Base-by-base conservation (phyloP, 2,888 invertebrate genomes). In the Parnassius orleans region DNA sequence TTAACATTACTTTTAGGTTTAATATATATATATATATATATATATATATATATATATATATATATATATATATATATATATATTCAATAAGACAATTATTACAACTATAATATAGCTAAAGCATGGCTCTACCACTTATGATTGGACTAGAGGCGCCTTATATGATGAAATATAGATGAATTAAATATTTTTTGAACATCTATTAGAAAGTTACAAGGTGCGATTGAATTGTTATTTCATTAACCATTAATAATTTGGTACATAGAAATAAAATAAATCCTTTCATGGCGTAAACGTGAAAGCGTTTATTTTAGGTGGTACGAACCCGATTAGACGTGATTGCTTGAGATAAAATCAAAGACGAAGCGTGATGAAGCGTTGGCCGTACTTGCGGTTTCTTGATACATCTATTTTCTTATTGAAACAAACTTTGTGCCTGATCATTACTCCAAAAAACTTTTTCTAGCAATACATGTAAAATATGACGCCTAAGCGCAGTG, bases 401-500 rank as follows among this genome's bases (percentile, higher is more conserved):
- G 68, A 71, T 75, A 71, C 72, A 79, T 73, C 77, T 78, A 81
- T 84, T 83, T 48, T 80, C 80, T 80, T 81, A 84, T 82, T 76
- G 79, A 75, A 78, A 80, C 80, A 78, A 76, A 75, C 70, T 73
- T 69, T 72, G 68, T 14, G 56, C 53, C 50, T 57, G 63, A 62
- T 60, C 62, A 64, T 67, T 59, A 64, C 63, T 54, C 46, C 19
- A 19, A 42, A 44, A 53, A n/a, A 46, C 5, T 11, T 46, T 12
- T n/a, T 47, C 3, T 19, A 24, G 2, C 3, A 24, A 24, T 19
- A 24, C 7, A 33, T 7, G 7, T 33, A 33, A 7, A 33, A 33
- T 33, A 33, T 33, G 33, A 33, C 7, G 33, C 7, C 33, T 33
- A 7, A 33, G 33, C 33, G 33, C 33, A 33, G 7, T 33, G 33